These are phyloP conservation scores for Sylvia borin DNA, from an alignment of 2,797 vertebrate species.

Conservation along the genomic window DNA sequence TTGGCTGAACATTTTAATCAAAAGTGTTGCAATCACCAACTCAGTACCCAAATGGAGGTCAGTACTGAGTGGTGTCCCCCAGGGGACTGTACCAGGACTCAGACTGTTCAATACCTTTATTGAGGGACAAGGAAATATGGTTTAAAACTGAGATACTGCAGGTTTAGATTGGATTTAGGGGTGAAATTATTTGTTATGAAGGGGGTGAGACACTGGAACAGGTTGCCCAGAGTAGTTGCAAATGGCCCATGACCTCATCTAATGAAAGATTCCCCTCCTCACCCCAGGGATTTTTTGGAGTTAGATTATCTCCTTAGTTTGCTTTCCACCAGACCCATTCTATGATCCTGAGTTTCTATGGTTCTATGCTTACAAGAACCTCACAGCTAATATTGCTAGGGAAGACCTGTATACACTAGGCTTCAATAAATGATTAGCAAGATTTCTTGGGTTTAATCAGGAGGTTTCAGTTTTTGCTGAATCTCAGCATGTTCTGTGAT, in stretches of 20 bases:
- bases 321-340: background rate
- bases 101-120: background rate
- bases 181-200: background rate
- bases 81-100: background rate
- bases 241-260: background rate
- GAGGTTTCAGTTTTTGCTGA: background rate
- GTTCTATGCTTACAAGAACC: background rate
- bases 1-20: background rate
- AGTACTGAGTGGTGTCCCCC: background rate
- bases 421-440: background rate
- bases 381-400: background rate
- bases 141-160: background rate
- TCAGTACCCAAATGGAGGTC: rapidly evolving
- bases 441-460: background rate
- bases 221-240: background rate
- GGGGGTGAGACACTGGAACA: background rate
- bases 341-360: background rate
- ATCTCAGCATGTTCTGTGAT: background rate
- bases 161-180: background rate
- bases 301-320: background rate
- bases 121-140: background rate
- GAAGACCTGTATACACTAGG: background rate
- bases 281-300: background rate
- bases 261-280: background rate
- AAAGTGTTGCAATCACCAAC: background rate